Evolutionary conservation across 2,797 vertebrate species (phyloP).

Genomic region (Mus minutoides): DNA sequence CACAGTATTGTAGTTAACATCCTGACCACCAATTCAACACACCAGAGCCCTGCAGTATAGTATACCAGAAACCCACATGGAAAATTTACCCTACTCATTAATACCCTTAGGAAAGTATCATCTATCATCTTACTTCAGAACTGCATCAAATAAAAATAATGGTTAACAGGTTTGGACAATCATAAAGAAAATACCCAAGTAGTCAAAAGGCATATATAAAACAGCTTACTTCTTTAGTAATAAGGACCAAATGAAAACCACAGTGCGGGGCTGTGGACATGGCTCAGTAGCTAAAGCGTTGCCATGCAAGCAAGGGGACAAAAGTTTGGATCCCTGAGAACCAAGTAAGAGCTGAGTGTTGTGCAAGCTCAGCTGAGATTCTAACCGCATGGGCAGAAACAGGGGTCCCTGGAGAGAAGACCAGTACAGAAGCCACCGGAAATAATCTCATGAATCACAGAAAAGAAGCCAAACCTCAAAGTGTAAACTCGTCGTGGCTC

Average conservation of each 20-base stretch:
- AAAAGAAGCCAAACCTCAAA: background rate
- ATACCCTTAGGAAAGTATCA: background rate
- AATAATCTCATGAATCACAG: background rate
- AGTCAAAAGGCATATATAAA: background rate
- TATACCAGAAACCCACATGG: background rate
- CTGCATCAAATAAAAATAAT: background rate
- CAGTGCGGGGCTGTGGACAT: background rate
- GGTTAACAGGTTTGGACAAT: background rate
- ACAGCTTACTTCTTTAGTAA: background rate
- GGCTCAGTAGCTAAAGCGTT: background rate
- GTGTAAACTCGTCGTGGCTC: background rate
- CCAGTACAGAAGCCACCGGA: too few relatives aligned
- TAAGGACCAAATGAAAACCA: background rate
- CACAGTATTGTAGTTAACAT: background rate
- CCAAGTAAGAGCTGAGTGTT: background rate
- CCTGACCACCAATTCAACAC: background rate
- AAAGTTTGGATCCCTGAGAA: background rate
- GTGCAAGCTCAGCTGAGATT: background rate
- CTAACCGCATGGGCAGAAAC: background rate
- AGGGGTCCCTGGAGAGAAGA: background rate
- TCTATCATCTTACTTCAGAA: background rate
- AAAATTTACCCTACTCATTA: background rate
- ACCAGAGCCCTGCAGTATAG: background rate
- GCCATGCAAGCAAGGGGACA: background rate
- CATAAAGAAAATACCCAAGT: background rate